These are phyloP conservation scores for Doris montereyensis DNA, from an alignment of 2,888 invertebrate genomes.

Conservation along the genomic window DNA sequence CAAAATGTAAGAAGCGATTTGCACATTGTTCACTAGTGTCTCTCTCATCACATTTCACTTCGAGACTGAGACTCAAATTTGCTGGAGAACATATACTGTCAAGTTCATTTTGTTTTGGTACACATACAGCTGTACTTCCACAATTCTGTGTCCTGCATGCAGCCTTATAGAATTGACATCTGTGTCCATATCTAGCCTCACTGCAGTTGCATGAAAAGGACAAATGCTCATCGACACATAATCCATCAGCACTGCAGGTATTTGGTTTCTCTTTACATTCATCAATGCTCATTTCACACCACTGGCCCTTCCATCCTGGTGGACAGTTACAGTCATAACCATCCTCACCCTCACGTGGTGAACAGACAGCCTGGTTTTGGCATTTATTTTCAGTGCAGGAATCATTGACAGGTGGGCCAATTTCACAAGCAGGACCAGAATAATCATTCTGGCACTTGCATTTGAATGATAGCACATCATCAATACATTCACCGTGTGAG, in stretches of 20 bases:
- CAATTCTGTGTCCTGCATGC: slow-evolving; percentile 26
- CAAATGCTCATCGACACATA: slow-evolving; percentile 50
- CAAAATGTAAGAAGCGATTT: slow-evolving; percentile 41
- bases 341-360: slow-evolving; percentile 28
- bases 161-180: slow-evolving; percentile 45
- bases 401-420: slow-evolving; percentile 9
- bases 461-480: slow-evolving; percentile 47
- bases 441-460: slow-evolving; percentile 50
- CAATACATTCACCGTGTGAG: slow-evolving; percentile 49
- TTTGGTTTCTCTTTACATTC: slow-evolving; percentile 45
- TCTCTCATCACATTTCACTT: background rate
- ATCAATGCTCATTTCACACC: slow-evolving; percentile 48
- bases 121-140: slow-evolving; percentile 42
- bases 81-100: slow-evolving; percentile 42
- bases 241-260: slow-evolving; percentile 48
- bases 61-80: slow-evolving; percentile 18
- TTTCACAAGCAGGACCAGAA: slow-evolving; percentile 50
- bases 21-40: background rate
- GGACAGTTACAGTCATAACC: slow-evolving; percentile 48
- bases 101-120: slow-evolving; percentile 41
- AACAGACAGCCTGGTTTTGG: slow-evolving; percentile 47
- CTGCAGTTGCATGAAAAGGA: slow-evolving; percentile 51
- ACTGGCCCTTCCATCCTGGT: slow-evolving; percentile 51
- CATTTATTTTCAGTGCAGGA: slow-evolving; percentile 48
- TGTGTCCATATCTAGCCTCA: slow-evolving; percentile 42